phyloP scores from a whole-genome alignment of 2,113 vertebrate species.

The Sinocyclocheilus rhinocerous region DNA sequence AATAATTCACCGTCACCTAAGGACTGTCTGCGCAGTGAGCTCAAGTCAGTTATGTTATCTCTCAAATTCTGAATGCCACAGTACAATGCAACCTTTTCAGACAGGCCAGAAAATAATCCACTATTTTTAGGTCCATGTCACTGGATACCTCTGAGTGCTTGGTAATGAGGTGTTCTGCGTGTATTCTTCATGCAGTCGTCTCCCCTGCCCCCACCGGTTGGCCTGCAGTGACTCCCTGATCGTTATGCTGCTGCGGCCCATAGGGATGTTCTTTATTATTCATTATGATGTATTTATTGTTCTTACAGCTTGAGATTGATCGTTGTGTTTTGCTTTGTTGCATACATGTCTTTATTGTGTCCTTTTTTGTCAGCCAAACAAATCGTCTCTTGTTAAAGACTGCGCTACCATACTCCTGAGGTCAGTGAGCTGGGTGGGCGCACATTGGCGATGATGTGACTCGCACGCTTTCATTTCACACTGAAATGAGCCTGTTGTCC shows the following conservation, averaged over 20 bases:
- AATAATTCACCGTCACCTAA: constrained; percentile 55
- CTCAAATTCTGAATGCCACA: constrained; percentile 34
- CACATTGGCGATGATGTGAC: constrained; percentile 19
- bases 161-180: constrained; percentile 21
- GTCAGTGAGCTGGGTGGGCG: not conserved
- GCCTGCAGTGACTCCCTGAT: not conserved
- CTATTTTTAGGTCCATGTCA: constrained; percentile 49
- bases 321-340: not conserved
- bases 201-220: not conserved
- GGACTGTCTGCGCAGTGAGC: not conserved
- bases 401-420: not conserved
- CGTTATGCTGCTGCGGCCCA: not conserved
- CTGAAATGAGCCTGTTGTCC: not conserved
- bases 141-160: constrained; percentile 21
- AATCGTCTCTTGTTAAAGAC: not conserved
- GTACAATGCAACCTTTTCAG: constrained; percentile 45
- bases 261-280: not conserved
- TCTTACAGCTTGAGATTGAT: not conserved
- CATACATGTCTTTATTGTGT: not conserved
- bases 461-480: constrained; percentile 7
- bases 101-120: constrained; percentile 18
- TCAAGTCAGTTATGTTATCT: constrained; percentile 30
- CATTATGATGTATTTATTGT: not conserved
- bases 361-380: constrained; percentile 2
- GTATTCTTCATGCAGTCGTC: constrained; percentile 5